Percentiles rank a stretch among this genome's conserved stretches.
phyloP scores from a whole-genome alignment of 2,113 vertebrate genomes.

The Gavialis gangeticus region DNA sequence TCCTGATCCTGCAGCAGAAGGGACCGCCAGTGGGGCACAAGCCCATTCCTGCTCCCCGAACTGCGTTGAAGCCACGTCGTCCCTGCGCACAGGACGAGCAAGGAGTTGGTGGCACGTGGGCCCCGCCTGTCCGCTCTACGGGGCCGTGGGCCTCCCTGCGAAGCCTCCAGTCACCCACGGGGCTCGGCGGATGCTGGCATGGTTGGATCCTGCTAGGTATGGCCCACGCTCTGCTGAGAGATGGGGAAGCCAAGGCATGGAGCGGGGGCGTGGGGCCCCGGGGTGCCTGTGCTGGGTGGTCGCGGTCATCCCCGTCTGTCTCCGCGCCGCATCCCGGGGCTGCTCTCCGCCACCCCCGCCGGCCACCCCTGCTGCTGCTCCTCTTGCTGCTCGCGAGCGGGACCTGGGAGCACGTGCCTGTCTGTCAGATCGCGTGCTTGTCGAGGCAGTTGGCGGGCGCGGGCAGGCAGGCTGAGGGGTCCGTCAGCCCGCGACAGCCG shows the following conservation, averaged over 20 bases:
- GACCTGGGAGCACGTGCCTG: not conserved
- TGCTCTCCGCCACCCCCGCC: not conserved
- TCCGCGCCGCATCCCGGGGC: not conserved
- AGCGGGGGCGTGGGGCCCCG: not conserved
- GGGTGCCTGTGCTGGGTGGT: too few relatives aligned
- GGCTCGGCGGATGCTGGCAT: too few relatives aligned
- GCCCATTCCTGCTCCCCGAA: too few relatives aligned
- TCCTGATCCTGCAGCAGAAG: not conserved
- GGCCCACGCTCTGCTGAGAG: not conserved
- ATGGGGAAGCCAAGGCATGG: not conserved
- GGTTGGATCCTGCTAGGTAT: too few relatives aligned
- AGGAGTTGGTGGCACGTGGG: too few relatives aligned
- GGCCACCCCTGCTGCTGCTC: not conserved
- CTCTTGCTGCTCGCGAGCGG: not conserved
- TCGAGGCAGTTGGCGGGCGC: not conserved
- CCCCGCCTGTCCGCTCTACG: too few relatives aligned
- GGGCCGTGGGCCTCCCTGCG: too few relatives aligned
- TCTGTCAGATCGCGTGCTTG: accelerated
- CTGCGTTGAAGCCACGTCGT: too few relatives aligned
- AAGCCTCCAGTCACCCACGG: too few relatives aligned
- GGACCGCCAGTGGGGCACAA: not conserved
- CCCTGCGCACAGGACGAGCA: too few relatives aligned
- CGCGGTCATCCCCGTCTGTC: not conserved
- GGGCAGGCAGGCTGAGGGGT: constrained; percentile 25
- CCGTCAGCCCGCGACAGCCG: not conserved